Evolutionary conservation across 2,888 invertebrate species (phyloP).

Genomic region (Lumbricus terrestris): DNA sequence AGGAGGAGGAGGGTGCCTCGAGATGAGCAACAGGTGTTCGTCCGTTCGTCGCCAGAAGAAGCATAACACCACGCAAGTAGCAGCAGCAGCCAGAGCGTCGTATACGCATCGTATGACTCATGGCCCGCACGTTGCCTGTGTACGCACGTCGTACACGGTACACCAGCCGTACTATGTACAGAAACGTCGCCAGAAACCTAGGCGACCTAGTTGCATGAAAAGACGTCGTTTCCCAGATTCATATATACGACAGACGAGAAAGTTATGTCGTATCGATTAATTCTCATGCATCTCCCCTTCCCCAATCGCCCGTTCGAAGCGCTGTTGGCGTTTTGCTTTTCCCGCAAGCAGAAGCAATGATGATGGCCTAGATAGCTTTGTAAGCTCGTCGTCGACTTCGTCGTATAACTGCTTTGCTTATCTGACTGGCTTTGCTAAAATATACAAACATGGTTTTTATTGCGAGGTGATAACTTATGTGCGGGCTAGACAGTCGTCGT

Average conservation of each 20-base stretch:
- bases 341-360: not conserved
- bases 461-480: not conserved
- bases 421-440: constrained; percentile 3
- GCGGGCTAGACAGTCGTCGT: not conserved
- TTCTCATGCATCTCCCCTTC: not conserved
- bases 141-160: no score
- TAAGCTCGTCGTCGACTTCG: not conserved
- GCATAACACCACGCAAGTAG: not conserved
- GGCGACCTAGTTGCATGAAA: not conserved
- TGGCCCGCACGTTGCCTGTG: not conserved
- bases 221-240: not conserved
- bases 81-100: not conserved
- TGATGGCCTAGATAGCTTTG: not conserved
- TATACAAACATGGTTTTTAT: not conserved
- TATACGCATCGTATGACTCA: no score
- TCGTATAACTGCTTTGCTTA: not conserved
- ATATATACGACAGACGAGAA: not conserved
- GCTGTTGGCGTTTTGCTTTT: not conserved
- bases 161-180: not conserved
- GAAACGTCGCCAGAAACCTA: not conserved
- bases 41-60: not conserved
- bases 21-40: not conserved
- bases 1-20: no score
- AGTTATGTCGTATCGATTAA: not conserved
- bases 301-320: no score